phyloP scores from a whole-genome alignment of 64 coral and sea anemone genomes.

The Porites lutea region DNA sequence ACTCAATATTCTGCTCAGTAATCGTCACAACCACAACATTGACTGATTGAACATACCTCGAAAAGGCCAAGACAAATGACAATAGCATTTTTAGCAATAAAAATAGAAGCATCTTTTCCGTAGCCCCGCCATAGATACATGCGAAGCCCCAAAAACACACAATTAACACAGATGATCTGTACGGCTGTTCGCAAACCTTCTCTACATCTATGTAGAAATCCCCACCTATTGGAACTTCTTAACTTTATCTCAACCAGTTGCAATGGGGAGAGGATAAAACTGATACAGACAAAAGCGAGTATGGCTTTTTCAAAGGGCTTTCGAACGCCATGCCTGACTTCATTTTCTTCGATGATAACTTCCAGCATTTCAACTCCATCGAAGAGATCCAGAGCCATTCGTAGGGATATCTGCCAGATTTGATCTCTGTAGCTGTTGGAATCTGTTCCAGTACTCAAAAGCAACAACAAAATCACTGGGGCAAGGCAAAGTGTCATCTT shows the following conservation, averaged over 20 bases:
- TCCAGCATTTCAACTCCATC: conserved; percentile 62
- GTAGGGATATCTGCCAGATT: not conserved
- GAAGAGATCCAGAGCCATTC: conserved; percentile 55
- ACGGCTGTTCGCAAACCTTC: not conserved
- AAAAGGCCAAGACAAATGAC: conserved; percentile 1
- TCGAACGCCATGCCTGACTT: not conserved
- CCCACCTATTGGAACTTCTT: not conserved
- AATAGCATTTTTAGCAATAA: conserved; percentile 1
- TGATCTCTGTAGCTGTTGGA: not conserved
- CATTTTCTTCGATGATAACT: conserved; percentile 10
- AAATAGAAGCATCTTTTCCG: not conserved
- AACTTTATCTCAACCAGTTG: conserved; percentile 35
- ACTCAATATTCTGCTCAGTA: no score
- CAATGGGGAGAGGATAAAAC: conserved; percentile 20
- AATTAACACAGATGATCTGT: not conserved
- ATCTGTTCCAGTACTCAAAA: conserved; percentile 35
- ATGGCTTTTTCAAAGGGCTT: conserved; percentile 11
- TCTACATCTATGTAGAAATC: not conserved
- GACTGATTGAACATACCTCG: not conserved
- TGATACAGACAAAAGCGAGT: conserved; percentile 44
- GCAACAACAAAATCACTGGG: conserved; percentile 47
- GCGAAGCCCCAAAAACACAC: conserved; percentile 25
- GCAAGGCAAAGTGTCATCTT: conserved; percentile 71
- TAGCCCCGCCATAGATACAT: not conserved
- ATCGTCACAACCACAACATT: conserved; percentile 5